Percentiles rank a stretch among this genome's conserved stretches.
phyloP scores from a whole-genome alignment of 2,113 vertebrate species.

The Semnornis frantzii region DNA sequence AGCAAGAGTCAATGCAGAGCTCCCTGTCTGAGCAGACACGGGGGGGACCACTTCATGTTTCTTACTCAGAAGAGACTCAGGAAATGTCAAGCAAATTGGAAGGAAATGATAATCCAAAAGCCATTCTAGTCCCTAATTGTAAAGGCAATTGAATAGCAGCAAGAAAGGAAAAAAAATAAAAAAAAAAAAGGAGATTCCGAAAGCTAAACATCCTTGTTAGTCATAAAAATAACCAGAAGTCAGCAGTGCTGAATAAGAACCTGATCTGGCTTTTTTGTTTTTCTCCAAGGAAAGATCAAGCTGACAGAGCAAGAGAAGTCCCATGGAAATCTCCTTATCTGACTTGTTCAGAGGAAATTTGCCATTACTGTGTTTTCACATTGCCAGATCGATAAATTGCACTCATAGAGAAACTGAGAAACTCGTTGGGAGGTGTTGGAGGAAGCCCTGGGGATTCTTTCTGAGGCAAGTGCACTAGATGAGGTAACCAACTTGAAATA shows the following conservation, averaged over 20 bases:
- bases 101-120: slow-evolving; percentile 5
- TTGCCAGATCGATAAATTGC: slow-evolving; percentile 42
- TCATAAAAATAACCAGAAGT: not conserved
- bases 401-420: slow-evolving; percentile 22
- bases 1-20: not conserved
- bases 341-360: slow-evolving; percentile 31
- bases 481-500: slow-evolving; percentile 60
- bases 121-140: slow-evolving; percentile 12
- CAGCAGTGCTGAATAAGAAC: slow-evolving; percentile 19
- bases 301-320: not conserved
- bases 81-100: not conserved
- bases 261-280: slow-evolving; percentile 6
- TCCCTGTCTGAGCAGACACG: not conserved
- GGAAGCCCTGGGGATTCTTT: slow-evolving; percentile 63
- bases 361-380: not conserved
- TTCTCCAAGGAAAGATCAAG: slow-evolving; percentile 19
- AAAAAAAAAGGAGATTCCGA: not conserved
- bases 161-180: slow-evolving; percentile 14
- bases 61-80: not conserved
- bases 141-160: slow-evolving; percentile 70
- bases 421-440: not conserved
- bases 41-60: not conserved
- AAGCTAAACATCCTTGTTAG: slow-evolving; percentile 11
- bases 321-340: slow-evolving; percentile 11
- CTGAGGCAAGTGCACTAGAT: slow-evolving; percentile 56